These are phyloP conservation scores for Centroberyx gerrardi DNA, from an alignment of 2,797 vertebrate species.

Conservation along the genomic window DNA sequence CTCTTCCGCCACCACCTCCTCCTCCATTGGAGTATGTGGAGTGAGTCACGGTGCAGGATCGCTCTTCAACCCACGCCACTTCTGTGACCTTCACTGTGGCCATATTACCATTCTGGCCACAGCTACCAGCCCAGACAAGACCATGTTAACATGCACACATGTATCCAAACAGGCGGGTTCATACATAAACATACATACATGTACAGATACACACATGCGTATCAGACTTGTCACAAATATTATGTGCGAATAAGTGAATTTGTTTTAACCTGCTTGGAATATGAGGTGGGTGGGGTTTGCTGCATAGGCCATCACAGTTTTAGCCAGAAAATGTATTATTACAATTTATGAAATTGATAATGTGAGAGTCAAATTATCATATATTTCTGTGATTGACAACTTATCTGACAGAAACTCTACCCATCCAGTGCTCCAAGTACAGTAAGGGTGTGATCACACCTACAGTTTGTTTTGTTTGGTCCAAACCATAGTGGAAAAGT, in stretches of 20 bases:
- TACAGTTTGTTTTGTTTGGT: background rate
- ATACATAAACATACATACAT: constrained; percentile 1
- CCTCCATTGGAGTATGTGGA: constrained; percentile 27
- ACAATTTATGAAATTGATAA: too few relatives aligned
- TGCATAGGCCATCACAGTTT: background rate
- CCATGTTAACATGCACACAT: constrained; percentile 1
- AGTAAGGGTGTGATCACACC: background rate
- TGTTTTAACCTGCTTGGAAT: background rate
- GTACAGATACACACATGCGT: background rate
- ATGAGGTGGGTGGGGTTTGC: background rate
- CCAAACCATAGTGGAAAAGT: too few relatives aligned
- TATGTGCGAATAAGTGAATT: background rate
- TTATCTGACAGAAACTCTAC: background rate
- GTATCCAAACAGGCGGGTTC: background rate
- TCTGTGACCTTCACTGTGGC: constrained; percentile 55
- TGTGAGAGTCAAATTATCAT: too few relatives aligned
- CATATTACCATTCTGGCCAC: constrained; percentile 43
- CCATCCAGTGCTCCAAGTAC: background rate
- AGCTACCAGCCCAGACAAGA: constrained; percentile 4
- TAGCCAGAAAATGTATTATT: too few relatives aligned
- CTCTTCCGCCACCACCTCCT: background rate
- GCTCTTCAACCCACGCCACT: constrained; percentile 40
- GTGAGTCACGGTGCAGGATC: constrained; percentile 51
- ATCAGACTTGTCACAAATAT: background rate
- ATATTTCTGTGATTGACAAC: too few relatives aligned